phyloP scores from a whole-genome alignment of 2,888 invertebrate species.

The Diogma glabrata region DNA sequence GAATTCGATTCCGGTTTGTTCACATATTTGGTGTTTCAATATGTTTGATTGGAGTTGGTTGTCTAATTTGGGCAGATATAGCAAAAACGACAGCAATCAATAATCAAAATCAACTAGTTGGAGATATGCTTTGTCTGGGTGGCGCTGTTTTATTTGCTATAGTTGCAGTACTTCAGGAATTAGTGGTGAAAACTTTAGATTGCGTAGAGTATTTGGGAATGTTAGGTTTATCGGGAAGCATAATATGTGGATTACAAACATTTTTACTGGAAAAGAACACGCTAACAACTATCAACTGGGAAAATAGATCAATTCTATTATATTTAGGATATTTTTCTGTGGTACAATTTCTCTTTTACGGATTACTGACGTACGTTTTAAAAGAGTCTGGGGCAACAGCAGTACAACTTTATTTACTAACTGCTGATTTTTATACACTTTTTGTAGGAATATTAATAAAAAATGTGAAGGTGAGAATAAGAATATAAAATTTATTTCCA shows the following conservation, averaged over 20 bases:
- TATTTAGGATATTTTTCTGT: constrained; percentile 51
- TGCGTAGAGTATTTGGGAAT: constrained; percentile 71
- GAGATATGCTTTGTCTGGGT: constrained; percentile 68
- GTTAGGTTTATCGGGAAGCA: constrained; percentile 67
- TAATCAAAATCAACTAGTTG: constrained; percentile 58
- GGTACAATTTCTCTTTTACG: constrained; percentile 64
- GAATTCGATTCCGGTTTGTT: background rate
- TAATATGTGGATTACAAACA: constrained; percentile 67
- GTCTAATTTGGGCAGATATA: constrained; percentile 1
- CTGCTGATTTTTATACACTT: constrained; percentile 75
- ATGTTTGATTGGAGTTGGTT: constrained; percentile 4
- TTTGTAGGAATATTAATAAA: constrained; percentile 69
- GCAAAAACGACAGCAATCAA: constrained; percentile 2
- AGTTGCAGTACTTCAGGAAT: constrained; percentile 71
- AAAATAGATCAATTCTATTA: constrained; percentile 46
- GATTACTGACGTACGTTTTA: constrained; percentile 62
- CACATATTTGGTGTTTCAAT: constrained; percentile 2
- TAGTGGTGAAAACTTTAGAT: constrained; percentile 64
- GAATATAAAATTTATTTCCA: background rate
- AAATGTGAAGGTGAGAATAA: constrained; percentile 55
- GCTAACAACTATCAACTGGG: constrained; percentile 52
- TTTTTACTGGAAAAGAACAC: constrained; percentile 62
- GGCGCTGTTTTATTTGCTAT: constrained; percentile 69
- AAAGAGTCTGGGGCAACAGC: constrained; percentile 70
- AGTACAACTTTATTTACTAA: constrained; percentile 68